Evolutionary conservation across 2,888 invertebrate genomes (phyloP).

Genomic region (Malthinus flaveolus): DNA sequence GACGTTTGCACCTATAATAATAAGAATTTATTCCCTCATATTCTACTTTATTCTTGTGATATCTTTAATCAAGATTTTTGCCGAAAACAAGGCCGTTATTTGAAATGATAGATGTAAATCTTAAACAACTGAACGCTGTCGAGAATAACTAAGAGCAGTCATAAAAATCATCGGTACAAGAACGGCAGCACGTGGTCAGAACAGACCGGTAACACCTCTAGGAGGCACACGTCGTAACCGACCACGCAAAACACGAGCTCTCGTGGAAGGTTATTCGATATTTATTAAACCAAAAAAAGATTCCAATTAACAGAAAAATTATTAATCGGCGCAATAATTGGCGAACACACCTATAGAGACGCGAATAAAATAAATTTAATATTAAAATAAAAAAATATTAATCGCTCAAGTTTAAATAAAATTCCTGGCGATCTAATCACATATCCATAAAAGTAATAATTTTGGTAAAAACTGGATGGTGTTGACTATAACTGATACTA

Average conservation of each 20-base stretch:
- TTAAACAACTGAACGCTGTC: slow-evolving; percentile 33
- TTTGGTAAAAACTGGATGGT: slow-evolving; percentile 24
- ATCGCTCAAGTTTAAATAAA: no score
- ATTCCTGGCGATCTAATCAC: slow-evolving; percentile 15
- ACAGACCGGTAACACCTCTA: slow-evolving; percentile 26
- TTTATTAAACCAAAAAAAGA: no score
- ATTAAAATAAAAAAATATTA: no score
- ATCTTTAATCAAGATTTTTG: slow-evolving; percentile 36
- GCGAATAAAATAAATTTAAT: no score
- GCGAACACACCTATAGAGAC: no score
- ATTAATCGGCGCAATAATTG: no score
- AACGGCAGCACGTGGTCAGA: slow-evolving; percentile 27
- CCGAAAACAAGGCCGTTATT: slow-evolving; percentile 34
- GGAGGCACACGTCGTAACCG: slow-evolving; percentile 28
- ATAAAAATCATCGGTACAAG: slow-evolving; percentile 22
- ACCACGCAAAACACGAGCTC: slow-evolving; percentile 16
- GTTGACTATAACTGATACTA: slow-evolving; percentile 34
- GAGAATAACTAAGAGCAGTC: slow-evolving; percentile 25
- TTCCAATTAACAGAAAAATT: no score
- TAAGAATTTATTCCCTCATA: slow-evolving; percentile 32
- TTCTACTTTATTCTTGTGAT: slow-evolving; percentile 38
- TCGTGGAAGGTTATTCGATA: no score
- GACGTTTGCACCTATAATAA: slow-evolving; percentile 30
- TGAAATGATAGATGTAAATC: slow-evolving; percentile 28
- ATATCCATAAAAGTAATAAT: slow-evolving; percentile 24